These are phyloP conservation scores for Podarcis cretensis DNA, from an alignment of 2,113 vertebrate genomes.

Conservation along the genomic window DNA sequence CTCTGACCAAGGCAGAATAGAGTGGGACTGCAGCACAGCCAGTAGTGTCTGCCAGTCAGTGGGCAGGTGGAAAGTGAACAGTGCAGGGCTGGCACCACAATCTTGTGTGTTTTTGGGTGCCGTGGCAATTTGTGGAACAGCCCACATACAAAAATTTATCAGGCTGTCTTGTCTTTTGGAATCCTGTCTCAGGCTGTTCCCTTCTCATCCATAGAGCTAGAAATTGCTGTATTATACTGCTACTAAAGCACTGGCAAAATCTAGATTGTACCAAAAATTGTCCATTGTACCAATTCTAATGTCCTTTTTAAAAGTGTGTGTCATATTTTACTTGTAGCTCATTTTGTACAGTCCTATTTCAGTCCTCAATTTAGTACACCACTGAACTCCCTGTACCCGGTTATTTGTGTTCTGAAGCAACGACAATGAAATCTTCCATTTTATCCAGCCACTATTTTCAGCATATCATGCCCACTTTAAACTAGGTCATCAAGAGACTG, in stretches of 20 bases:
- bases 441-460: conserved; percentile 13
- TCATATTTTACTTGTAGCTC: conserved; percentile 16
- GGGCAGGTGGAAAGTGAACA: conserved; percentile 64
- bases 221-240: not conserved
- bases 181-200: not conserved
- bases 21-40: conserved; percentile 89
- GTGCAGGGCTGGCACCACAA: conserved; percentile 38
- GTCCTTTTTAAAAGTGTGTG: not conserved
- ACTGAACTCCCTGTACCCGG: conserved; percentile 23
- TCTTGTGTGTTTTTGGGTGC: no score
- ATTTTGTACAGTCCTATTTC: conserved; percentile 8
- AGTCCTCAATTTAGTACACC: conserved; percentile 28
- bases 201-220: not conserved
- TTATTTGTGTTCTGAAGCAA: conserved; percentile 36
- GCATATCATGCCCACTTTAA: conserved; percentile 17
- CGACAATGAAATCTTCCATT: conserved; percentile 17
- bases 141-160: not conserved
- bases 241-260: not conserved
- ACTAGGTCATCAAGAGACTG: conserved; percentile 23
- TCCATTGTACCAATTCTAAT: conserved; percentile 24
- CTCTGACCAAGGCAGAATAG: no score
- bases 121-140: not conserved
- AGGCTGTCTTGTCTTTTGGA: not conserved
- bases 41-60: conserved; percentile 89
- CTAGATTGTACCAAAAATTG: not conserved